Base-by-base conservation (phyloP, 53 echinoderm and acorn worm genomes). In the Echinarachnius parma region DNA sequence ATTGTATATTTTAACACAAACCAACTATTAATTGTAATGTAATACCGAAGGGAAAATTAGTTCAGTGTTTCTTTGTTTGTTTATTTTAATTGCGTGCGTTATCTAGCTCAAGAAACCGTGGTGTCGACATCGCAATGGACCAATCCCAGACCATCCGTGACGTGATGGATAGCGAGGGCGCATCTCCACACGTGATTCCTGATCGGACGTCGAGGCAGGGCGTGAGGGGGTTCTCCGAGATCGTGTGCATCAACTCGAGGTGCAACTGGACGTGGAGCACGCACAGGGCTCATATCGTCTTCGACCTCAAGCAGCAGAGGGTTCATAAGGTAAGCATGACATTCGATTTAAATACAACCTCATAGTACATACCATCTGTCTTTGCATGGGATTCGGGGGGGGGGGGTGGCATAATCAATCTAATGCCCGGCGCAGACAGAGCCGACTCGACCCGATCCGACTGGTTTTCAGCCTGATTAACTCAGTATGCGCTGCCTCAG, bases 151-250 rank as follows among this genome's bases (percentile, higher is more conserved):
- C 21, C 2, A 66, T 66, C 22, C 46, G 48, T 3, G 66, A 66
- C n/a, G 66, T 46, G 66, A 66, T 66, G 66, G 48, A 26, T 29
- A 28, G 8, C 11, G 66, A 66, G 48, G 66, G 66, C 66, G 28
- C 29, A 5, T 46, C 31, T 26, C 18, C 47, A 10, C 24, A 25
- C 16, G 48, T 25, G 29, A 66, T 66, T n/a, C 66, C 66, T 1
- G 66, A 66, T 15, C 15, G 66, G 47, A 66, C 21, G 5, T 27
- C 46, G 28, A 66, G n/a, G 31, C 66, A 66, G 37, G 66, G 66
- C 2, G 66, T 66, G 2, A 16, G 66, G n/a, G 66, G 66, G 21
- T 29, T 48, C 28, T 28, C 28, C 9, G 48, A 29, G 4, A 28
- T 46, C 15, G 28, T 20, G 28, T 66, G 66, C 47, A 4, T 24